Evolutionary conservation across 2,797 vertebrate species (phyloP).

Genomic region (Mus minutoides): DNA sequence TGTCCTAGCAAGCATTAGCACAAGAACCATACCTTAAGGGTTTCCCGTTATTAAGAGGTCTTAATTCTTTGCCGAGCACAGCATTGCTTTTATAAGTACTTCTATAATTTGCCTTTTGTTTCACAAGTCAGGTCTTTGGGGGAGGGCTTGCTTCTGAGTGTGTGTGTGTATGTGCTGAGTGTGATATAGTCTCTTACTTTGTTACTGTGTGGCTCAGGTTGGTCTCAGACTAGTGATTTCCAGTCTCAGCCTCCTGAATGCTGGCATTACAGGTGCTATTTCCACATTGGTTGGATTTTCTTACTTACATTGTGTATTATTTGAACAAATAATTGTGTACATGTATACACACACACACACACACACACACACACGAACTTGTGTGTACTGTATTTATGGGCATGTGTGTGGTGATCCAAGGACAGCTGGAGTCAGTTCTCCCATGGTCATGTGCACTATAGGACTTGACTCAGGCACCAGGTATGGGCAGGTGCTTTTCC

Average conservation of each 20-base stretch:
- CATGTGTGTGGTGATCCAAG: background rate
- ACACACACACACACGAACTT: background rate
- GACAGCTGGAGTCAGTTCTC: background rate
- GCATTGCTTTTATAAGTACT: background rate
- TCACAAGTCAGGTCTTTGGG: background rate
- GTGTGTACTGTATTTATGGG: background rate
- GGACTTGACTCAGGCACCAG: background rate
- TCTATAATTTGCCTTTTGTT: conserved; percentile 13
- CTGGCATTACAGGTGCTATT: background rate
- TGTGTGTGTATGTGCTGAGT: background rate
- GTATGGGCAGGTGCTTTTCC: background rate
- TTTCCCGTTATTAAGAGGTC: conserved; percentile 2
- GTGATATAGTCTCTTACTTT: background rate
- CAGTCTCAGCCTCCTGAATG: background rate
- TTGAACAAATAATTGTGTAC: background rate
- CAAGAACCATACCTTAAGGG: background rate
- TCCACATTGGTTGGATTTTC: background rate
- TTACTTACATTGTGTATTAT: conserved; percentile 19
- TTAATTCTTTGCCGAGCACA: background rate
- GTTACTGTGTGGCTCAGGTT: background rate
- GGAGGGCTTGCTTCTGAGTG: too few relatives aligned
- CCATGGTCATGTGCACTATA: background rate
- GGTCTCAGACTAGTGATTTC: background rate
- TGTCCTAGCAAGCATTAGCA: background rate
- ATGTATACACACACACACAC: background rate